Evolutionary conservation across 1,140 invertebrate genomes (phyloP).

Genomic region (Medauroidea extradentata): DNA sequence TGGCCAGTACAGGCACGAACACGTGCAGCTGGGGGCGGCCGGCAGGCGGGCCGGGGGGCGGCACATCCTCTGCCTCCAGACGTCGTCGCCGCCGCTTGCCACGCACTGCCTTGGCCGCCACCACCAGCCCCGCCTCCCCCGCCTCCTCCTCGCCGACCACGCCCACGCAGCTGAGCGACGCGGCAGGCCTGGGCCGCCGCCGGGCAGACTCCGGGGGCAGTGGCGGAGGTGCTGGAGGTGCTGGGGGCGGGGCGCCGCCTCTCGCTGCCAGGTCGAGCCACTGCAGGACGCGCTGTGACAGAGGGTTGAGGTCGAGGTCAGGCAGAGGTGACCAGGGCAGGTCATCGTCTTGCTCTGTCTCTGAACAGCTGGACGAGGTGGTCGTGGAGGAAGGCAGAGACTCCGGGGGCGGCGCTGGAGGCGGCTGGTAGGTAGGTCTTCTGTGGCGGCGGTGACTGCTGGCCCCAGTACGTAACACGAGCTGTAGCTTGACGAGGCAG

Average conservation of each 20-base stretch:
- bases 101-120: background rate
- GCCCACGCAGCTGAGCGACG: background rate
- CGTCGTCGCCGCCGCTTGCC: background rate
- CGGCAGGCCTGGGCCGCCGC: background rate
- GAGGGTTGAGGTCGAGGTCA: slow-evolving; percentile 23
- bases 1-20: slow-evolving; percentile 51
- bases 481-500: slow-evolving; percentile 39
- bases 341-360: background rate
- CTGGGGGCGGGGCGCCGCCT: background rate
- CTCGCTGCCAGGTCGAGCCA: slow-evolving; percentile 54
- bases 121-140: background rate
- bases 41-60: background rate
- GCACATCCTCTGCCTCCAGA: background rate
- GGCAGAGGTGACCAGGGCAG: slow-evolving; percentile 1
- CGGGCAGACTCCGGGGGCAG: background rate
- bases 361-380: slow-evolving; percentile 2
- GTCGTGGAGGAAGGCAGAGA: background rate
- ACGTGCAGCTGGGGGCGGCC: slow-evolving; percentile 55
- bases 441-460: slow-evolving; percentile 2
- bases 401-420: background rate
- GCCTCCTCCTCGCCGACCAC: background rate
- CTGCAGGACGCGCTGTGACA: slow-evolving; percentile 53
- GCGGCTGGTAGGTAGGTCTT: background rate
- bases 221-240: background rate
- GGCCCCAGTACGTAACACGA: slow-evolving; percentile 26